Base-by-base conservation (phyloP, 2,797 vertebrate genomes). In the Neosilurus hyrtlii region DNA sequence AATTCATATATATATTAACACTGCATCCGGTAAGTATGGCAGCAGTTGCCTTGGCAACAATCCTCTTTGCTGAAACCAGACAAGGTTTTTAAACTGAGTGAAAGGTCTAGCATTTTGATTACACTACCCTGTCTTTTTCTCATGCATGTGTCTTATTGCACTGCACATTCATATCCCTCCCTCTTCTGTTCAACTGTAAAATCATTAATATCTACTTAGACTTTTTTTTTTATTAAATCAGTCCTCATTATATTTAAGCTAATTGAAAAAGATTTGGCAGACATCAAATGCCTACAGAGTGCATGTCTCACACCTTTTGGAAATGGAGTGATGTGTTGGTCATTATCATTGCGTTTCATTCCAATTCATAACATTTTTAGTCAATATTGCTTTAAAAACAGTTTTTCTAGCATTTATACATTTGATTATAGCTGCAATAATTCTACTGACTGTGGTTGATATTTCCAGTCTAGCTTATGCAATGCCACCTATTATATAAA, bases 11-110 rank as follows among this genome's bases (percentile, higher is more conserved):
- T 71, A 20, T 59, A 59, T 59, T 75, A 84, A 84, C 74, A 79
- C 63, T 57, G 54, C n/a, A 84, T 79, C 67, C 62, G n/a, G 75
- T 74, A 84, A 82, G 79, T 86, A 82, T 82, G 85, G 70, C 79
- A 86, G 79, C 63, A 20, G 85, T 86, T 86, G 85, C 85, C 85
- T 82, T 84, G 76, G 82, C 59, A 86, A 86, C 85, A 68, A 61
- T 62, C 54, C 74, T 79, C 82, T 79, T 79, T 82, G 73, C 80
- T 82, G 66, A 81, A 85, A 72, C 79, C 84, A 82, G 84, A 72
- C 66, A 70, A 79, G 84, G 74, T 79, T 85, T 81, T 85, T 82
- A 78, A 85, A 82, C 77, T 82, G 66, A 82, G 66, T 81, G 74
- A 85, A 82, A 82, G 80, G 67, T 78, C 81, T 79, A 54, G 80